phyloP scores from a whole-genome alignment of 1,140 invertebrate species.

The Limonius californicus region DNA sequence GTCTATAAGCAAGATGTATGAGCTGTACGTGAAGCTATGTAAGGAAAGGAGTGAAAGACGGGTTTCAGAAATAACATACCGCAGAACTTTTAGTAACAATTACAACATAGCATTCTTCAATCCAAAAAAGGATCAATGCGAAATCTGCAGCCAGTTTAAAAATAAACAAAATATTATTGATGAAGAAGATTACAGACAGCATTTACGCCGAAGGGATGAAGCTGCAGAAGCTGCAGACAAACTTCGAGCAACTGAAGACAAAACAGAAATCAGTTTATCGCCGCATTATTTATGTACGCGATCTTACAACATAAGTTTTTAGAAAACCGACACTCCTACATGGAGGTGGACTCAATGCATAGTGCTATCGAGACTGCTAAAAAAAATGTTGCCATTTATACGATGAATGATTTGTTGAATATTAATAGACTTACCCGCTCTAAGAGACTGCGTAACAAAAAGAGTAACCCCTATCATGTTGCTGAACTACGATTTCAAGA shows the following conservation, averaged over 20 bases:
- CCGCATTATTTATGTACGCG: conserved; percentile 18
- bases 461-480: background rate
- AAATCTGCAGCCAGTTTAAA: background rate
- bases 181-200: background rate
- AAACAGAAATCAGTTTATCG: conserved; percentile 20
- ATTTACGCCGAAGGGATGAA: background rate
- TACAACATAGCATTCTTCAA: background rate
- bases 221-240: background rate
- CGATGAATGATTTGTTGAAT: conserved; percentile 25
- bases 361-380: conserved; percentile 4
- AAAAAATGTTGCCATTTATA: conserved; percentile 25
- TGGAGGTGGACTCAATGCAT: conserved; percentile 12
- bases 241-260: background rate
- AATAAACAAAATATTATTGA: background rate
- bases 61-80: no score
- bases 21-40: background rate
- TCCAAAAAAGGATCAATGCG: background rate
- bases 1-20: background rate
- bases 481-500: conserved; percentile 5
- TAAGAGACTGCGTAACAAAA: conserved; percentile 14
- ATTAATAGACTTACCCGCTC: conserved; percentile 15
- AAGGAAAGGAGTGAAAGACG: background rate
- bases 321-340: conserved; percentile 6
- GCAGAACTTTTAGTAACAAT: background rate
- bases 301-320: conserved; percentile 16